Evolutionary conservation across 2,888 invertebrate genomes (phyloP), one percentile per base, ranked within the genome.

Genomic region (Melolontha melolontha): DNA sequence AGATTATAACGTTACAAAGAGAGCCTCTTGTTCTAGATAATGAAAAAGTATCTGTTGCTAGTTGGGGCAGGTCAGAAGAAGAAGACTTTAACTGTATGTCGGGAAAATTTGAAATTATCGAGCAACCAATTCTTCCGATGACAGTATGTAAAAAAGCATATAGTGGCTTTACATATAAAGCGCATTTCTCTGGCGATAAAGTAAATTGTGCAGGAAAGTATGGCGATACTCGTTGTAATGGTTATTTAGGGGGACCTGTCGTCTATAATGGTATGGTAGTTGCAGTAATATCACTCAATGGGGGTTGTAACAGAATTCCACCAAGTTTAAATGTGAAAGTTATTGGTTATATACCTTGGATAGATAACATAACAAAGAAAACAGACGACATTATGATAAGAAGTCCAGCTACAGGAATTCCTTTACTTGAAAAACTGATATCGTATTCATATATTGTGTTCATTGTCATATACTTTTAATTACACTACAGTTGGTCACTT

Each of bases 191-290:
- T 10, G 16, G 16, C 4, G 22, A 22, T 39, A 52, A 52, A 34
- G 39, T 52, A 39, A 52, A 52, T 39, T 52, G 52, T 39, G 52
- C 39, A 14, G 52, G 52, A 34, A 14, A 14, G n/a, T 34, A 52
- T 12, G 34, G 14, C 12, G 34, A 14, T 12, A 12, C 2, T 14
- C 12, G 14, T 14, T 52, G 52, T 14, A 52, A 52, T 12, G 52
- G 52, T 8, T 29, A 34, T 39, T 29, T 16, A 14, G 52, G 52
- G 5, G 12, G 34, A 14, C 52, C 52, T 52, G 34, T 39, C 12
- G 39, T 52, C 7, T 14, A 34, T 39, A 39, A 52, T 16, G 12
- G 14, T 14, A 16, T n/a, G 14, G 14, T 52, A 16, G 16, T 52
- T 52, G 52, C 52, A 52, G 8, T 52, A n/a, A 12, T 52, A 52